phyloP scores from a whole-genome alignment of 2,113 vertebrate genomes.

The Lepisosteus osseus region DNA sequence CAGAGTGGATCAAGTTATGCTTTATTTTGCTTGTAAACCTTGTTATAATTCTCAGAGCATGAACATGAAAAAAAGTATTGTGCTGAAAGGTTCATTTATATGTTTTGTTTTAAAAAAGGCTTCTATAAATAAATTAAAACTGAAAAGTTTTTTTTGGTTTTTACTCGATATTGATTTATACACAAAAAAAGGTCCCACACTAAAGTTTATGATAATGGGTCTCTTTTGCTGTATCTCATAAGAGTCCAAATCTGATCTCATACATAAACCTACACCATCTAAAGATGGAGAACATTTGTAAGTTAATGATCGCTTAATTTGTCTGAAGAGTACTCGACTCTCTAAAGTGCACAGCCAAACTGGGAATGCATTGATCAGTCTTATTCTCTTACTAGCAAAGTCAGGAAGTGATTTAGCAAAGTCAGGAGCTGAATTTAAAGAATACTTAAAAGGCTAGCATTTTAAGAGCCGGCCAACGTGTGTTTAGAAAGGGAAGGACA shows the following conservation, averaged over 20 bases:
- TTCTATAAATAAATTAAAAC: slow-evolving; percentile 67
- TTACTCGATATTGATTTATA: slow-evolving; percentile 19
- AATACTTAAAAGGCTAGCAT: too few relatives aligned
- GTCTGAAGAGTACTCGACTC: too few relatives aligned
- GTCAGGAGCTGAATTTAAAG: too few relatives aligned
- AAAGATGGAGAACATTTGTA: neutral
- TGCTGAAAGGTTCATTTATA: slow-evolving; percentile 33
- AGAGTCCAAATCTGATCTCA: neutral
- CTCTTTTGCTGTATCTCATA: neutral
- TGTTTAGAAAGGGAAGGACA: too few relatives aligned
- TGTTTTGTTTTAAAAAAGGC: slow-evolving; percentile 54
- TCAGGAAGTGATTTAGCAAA: too few relatives aligned
- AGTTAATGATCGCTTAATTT: too few relatives aligned
- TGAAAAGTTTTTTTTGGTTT: slow-evolving; percentile 29
- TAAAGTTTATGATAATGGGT: neutral
- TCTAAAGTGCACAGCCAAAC: too few relatives aligned
- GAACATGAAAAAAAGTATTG: slow-evolving; percentile 37
- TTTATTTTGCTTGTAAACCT: slow-evolving; percentile 33
- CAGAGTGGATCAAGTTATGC: slow-evolving; percentile 62
- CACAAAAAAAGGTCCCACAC: neutral
- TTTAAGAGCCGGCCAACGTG: too few relatives aligned
- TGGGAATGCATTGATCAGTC: too few relatives aligned
- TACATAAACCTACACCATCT: neutral
- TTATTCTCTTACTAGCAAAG: too few relatives aligned
- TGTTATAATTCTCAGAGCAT: slow-evolving; percentile 36